phyloP scores from a whole-genome alignment of 2,797 vertebrate genomes.

The Muraenolepis orangiensis region DNA sequence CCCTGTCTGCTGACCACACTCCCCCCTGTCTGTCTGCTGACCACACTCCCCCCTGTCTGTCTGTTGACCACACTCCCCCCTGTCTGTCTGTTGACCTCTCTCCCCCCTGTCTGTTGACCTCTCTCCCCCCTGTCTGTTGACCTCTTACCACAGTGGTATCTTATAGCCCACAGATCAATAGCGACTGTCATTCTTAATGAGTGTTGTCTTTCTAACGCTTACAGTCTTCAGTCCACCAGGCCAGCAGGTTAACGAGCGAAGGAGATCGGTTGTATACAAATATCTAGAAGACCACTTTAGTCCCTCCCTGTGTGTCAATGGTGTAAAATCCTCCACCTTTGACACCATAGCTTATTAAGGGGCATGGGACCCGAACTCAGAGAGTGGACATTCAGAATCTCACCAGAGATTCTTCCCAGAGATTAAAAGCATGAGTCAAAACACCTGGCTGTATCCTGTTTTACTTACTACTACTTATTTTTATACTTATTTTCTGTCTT shows the following conservation, averaged over 20 bases:
- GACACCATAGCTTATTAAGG: background rate
- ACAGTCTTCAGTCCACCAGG: slow-evolving; percentile 2
- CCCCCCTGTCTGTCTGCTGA: slow-evolving; percentile 32
- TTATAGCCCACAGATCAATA: slow-evolving; percentile 56
- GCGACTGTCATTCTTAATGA: slow-evolving; percentile 53
- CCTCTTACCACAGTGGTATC: slow-evolving; percentile 43
- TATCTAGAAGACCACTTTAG: background rate
- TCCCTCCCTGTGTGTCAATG: background rate
- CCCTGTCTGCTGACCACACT: slow-evolving; percentile 25
- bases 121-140: slow-evolving; percentile 31
- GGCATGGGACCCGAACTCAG: background rate
- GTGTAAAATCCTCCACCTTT: background rate
- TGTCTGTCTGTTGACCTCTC: slow-evolving; percentile 26
- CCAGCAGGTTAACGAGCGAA: background rate
- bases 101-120: too few species aligned
- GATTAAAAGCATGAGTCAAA: background rate
- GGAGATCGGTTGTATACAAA: background rate
- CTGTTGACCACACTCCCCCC: slow-evolving; percentile 27
- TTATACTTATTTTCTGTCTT: background rate
- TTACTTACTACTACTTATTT: too few species aligned
- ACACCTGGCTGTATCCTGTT: background rate
- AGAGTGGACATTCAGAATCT: background rate
- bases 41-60: too few species aligned
- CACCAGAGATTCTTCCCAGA: background rate
- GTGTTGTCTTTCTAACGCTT: slow-evolving; percentile 28